These are phyloP conservation scores for Pachyuromys duprasi DNA, from an alignment of 2,797 vertebrate species.

Conservation along the genomic window DNA sequence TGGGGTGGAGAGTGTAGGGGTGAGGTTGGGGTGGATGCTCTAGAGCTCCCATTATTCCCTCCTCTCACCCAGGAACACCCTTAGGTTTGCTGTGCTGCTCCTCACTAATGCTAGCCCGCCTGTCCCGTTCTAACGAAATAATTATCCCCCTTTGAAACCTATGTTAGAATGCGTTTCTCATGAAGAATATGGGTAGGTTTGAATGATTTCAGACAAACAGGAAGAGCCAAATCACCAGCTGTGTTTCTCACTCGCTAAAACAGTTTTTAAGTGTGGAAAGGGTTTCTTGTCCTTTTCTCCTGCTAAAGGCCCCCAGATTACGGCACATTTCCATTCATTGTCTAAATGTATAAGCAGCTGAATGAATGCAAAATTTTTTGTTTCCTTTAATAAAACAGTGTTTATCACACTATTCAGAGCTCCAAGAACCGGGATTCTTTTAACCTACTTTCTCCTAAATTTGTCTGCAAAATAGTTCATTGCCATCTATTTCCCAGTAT, in stretches of 20 bases:
- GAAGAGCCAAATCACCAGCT: not conserved
- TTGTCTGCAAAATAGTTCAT: constrained; percentile 83
- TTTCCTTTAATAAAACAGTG: constrained; percentile 73
- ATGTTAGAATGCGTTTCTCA: constrained; percentile 31
- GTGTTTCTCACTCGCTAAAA: constrained; percentile 53
- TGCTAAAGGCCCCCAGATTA: not conserved
- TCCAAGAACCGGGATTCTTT: constrained; percentile 76
- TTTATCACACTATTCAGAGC: constrained; percentile 76
- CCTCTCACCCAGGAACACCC: not conserved
- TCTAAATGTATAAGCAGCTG: constrained; percentile 80
- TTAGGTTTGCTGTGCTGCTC: no score
- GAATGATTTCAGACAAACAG: constrained; percentile 32
- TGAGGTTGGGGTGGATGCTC: no score
- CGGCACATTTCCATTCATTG: constrained; percentile 75
- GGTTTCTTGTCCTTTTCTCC: constrained; percentile 14
- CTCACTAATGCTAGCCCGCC: not conserved
- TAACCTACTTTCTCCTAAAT: constrained; percentile 74
- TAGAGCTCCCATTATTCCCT: not conserved
- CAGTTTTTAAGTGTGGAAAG: constrained; percentile 59
- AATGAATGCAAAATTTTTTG: constrained; percentile 81
- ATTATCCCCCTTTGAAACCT: constrained; percentile 41
- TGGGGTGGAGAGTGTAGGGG: not conserved
- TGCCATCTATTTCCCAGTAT: constrained; percentile 71
- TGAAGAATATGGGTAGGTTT: constrained; percentile 25
- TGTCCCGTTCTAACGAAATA: constrained; percentile 25